Evolutionary conservation across 2,888 invertebrate genomes (phyloP).

Genomic region (Oeneis ivallda): DNA sequence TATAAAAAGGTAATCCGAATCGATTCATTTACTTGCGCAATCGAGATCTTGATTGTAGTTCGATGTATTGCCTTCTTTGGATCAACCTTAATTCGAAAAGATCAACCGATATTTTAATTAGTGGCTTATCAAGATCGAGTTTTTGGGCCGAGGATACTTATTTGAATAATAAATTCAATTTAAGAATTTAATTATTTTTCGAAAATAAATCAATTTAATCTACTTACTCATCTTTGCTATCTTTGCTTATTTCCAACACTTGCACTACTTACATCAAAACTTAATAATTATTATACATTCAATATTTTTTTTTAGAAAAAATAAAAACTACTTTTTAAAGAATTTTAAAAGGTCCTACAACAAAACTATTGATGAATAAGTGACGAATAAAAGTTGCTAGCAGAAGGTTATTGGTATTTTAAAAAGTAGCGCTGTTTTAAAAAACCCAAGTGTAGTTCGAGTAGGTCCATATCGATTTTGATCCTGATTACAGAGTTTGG

Average conservation of each 20-base stretch:
- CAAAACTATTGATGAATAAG: no score
- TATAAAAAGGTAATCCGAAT: constrained; percentile 68
- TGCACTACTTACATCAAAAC: no score
- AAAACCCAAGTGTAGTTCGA: neutral
- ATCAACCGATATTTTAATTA: constrained; percentile 49
- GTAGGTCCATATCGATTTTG: constrained; percentile 6
- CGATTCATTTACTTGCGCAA: constrained; percentile 73
- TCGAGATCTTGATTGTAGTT: constrained; percentile 67
- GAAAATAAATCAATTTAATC: constrained; percentile 29
- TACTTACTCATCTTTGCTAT: constrained; percentile 25
- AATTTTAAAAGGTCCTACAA: neutral
- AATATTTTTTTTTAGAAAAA: no score
- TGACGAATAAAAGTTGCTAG: no score
- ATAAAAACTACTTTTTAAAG: no score
- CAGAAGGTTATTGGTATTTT: no score
- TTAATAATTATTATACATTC: no score
- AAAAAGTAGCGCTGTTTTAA: no score
- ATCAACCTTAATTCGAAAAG: constrained; percentile 40
- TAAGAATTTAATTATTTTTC: constrained; percentile 33
- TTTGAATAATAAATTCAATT: constrained; percentile 37
- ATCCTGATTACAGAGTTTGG: constrained; percentile 12
- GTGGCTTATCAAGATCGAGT: constrained; percentile 48
- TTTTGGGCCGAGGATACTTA: constrained; percentile 32
- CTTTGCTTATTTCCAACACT: no score
- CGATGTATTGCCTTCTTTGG: constrained; percentile 58